These are phyloP conservation scores for Lagria hirta DNA, from an alignment of 2,888 invertebrate genomes.

Conservation along the genomic window DNA sequence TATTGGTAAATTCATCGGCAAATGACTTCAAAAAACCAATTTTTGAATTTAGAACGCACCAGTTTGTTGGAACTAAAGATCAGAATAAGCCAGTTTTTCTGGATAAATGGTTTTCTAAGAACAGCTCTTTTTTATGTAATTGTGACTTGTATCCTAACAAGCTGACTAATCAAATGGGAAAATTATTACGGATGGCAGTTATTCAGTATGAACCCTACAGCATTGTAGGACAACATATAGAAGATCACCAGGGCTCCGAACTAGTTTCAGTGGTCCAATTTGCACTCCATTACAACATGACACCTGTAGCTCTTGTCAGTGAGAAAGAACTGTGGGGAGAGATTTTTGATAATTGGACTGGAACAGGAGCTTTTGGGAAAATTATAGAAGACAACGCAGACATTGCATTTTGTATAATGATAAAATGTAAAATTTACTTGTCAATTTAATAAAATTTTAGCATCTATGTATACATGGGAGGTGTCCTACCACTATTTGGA, in stretches of 20 bases:
- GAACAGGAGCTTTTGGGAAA: slow-evolving; percentile 64
- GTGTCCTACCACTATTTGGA: slow-evolving; percentile 62
- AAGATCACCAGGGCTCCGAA: slow-evolving; percentile 58
- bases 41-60: slow-evolving; percentile 18
- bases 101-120: slow-evolving; percentile 18
- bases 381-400: slow-evolving; percentile 62
- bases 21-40: not conserved
- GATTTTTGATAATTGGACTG: slow-evolving; percentile 63
- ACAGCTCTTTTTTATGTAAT: slow-evolving; percentile 24
- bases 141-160: slow-evolving; percentile 41
- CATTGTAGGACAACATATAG: slow-evolving; percentile 44
- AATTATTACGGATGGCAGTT: slow-evolving; percentile 55
- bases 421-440: not conserved
- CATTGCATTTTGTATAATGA: slow-evolving; percentile 57
- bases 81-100: slow-evolving; percentile 7
- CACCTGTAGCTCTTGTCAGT: slow-evolving; percentile 52
- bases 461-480: slow-evolving; percentile 61
- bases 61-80: slow-evolving; percentile 10
- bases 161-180: slow-evolving; percentile 35
- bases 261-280: slow-evolving; percentile 57
- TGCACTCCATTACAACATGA: slow-evolving; percentile 54
- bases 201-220: slow-evolving; percentile 62
- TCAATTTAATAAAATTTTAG: slow-evolving; percentile 35
- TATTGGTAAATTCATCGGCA: not conserved
- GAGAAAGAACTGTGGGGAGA: slow-evolving; percentile 65